Evolutionary conservation across 2,113 vertebrate genomes (phyloP).

Genomic region (Illadopsis cleaveri): DNA sequence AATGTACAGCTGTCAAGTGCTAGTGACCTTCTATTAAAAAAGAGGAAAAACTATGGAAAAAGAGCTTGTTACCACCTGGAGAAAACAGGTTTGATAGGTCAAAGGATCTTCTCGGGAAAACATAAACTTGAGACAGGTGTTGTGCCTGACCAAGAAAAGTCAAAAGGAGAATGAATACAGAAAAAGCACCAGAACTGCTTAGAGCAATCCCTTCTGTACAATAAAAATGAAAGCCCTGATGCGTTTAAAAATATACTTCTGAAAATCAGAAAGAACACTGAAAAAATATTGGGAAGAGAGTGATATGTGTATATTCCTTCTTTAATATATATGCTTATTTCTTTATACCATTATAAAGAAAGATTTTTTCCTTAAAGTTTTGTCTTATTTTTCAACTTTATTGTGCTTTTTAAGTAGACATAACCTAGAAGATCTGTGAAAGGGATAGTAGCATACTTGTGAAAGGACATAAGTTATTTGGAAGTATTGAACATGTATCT

Average conservation of each 20-base stretch:
- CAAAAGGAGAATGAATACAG: background rate
- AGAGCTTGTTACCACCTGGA: background rate
- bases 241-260: background rate
- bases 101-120: background rate
- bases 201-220: background rate
- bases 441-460: background rate
- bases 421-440: background rate
- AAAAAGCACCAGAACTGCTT: background rate
- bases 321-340: background rate
- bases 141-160: background rate
- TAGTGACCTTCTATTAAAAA: background rate
- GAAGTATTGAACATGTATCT: background rate
- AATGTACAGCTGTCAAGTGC: background rate
- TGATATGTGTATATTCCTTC: rapidly evolving
- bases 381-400: background rate
- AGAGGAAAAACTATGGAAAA: background rate
- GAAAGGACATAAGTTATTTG: background rate
- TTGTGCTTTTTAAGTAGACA: background rate
- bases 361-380: background rate
- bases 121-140: background rate
- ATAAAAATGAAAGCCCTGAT: background rate
- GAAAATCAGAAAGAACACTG: background rate
- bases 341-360: background rate
- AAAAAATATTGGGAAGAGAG: background rate
- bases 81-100: background rate